These are phyloP conservation scores for Acanthiza pusilla DNA, from an alignment of 2,797 vertebrate species.

Conservation along the genomic window DNA sequence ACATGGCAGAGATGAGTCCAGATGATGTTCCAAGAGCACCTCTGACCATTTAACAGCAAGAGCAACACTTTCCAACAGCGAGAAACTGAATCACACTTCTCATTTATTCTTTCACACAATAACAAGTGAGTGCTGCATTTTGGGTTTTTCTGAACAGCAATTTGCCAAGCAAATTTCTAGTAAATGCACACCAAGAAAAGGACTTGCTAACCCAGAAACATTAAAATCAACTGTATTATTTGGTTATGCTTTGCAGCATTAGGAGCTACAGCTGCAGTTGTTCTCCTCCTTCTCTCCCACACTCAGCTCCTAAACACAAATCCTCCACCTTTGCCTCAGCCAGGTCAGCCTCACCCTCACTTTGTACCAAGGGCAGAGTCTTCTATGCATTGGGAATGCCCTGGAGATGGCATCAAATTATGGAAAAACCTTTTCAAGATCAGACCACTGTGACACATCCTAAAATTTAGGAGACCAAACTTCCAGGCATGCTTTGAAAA, in stretches of 20 bases:
- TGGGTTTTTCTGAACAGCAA: not conserved
- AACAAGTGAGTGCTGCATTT: not conserved
- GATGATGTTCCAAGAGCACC: not conserved
- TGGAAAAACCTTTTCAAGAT: not conserved
- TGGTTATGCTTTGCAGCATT: not conserved
- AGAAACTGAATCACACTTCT: not conserved
- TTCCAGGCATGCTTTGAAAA: not conserved
- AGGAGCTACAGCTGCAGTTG: not conserved
- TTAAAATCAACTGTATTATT: not conserved
- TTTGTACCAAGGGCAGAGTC: not conserved
- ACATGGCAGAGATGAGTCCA: not conserved
- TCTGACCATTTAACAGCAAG: not conserved
- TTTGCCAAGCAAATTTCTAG: slow-evolving; percentile 16
- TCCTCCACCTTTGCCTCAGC: not conserved
- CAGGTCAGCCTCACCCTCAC: not conserved
- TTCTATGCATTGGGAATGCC: not conserved
- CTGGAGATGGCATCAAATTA: not conserved
- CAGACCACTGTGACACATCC: not conserved
- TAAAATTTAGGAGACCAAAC: not conserved
- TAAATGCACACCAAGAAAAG: not conserved
- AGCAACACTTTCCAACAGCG: not conserved
- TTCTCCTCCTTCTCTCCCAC: fast-evolving
- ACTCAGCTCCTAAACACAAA: not conserved
- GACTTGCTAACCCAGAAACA: not conserved
- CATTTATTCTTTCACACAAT: not conserved